Percentiles rank a stretch among this genome's conserved stretches.
Conservation (phyloP, 2,888 invertebrate genomes). For the Rhorus exstirpatorius region DNA sequence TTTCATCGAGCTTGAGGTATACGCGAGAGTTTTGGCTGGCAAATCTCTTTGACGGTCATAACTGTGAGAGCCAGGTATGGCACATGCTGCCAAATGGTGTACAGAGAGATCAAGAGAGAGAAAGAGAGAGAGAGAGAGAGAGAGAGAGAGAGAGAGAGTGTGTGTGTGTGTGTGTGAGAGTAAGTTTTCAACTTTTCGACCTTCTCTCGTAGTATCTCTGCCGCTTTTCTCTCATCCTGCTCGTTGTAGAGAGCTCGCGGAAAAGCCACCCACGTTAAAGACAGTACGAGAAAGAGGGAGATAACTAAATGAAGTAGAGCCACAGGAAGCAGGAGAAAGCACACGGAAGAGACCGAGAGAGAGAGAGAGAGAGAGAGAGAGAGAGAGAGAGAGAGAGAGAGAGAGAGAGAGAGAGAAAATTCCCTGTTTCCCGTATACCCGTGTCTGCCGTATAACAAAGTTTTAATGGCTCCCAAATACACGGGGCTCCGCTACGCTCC, state of each 20-base stretch:
- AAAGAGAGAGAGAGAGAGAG: neutral
- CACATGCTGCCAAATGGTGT: slow-evolving; percentile 54
- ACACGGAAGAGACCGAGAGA: slow-evolving; percentile 18
- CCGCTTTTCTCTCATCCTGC: slow-evolving; percentile 37
- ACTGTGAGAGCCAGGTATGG: slow-evolving; percentile 45
- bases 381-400: neutral
- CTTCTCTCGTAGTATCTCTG: slow-evolving; percentile 49
- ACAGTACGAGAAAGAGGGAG: slow-evolving; percentile 42
- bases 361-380: slow-evolving; percentile 20
- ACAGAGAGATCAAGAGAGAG: too few relatives aligned
- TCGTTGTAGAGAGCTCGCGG: slow-evolving; percentile 42
- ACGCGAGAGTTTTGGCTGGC: slow-evolving; percentile 46
- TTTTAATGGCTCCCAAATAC: slow-evolving; percentile 78
- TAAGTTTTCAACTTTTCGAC: slow-evolving; percentile 52
- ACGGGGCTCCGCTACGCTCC: slow-evolving; percentile 57
- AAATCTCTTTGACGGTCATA: slow-evolving; percentile 67
- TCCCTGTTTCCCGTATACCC: slow-evolving; percentile 62
- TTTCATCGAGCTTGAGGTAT: slow-evolving; percentile 32
- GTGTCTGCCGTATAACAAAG: slow-evolving; percentile 72
- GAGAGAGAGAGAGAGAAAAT: slow-evolving; percentile 36
- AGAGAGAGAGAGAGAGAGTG: neutral
- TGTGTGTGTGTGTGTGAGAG: slow-evolving; percentile 13
- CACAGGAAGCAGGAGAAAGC: slow-evolving; percentile 38
- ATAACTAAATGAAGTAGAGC: slow-evolving; percentile 55
- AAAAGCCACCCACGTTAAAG: slow-evolving; percentile 42